These are phyloP conservation scores for Polydrusus tereticollis DNA, from an alignment of 2,888 invertebrate genomes.

Conservation along the genomic window DNA sequence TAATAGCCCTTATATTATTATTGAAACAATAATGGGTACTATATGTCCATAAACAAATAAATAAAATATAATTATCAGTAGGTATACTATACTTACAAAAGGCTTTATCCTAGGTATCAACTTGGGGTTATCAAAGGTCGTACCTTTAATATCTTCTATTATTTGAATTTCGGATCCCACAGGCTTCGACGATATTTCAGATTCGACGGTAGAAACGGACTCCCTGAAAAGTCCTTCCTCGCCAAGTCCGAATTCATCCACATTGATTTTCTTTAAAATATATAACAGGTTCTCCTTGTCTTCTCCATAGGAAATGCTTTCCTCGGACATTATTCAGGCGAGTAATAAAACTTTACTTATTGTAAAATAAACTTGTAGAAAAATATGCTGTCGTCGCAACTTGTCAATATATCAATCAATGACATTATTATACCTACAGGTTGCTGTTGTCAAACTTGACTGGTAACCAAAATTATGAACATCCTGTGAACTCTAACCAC, in stretches of 20 bases:
- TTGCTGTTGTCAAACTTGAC: neutral
- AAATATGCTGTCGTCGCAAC: neutral
- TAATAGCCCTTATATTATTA: too few relatives aligned
- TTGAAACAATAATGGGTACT: too few relatives aligned
- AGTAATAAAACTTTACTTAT: neutral
- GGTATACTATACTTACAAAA: conserved; percentile 54
- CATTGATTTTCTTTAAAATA: conserved; percentile 52
- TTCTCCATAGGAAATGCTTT: conserved; percentile 53
- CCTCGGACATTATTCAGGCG: conserved; percentile 53
- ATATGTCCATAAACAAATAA: too few relatives aligned
- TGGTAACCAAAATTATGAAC: too few relatives aligned
- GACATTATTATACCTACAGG: too few relatives aligned
- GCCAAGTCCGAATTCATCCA: conserved; percentile 50
- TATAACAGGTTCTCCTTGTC: conserved; percentile 55
- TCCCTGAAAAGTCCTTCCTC: conserved; percentile 42
- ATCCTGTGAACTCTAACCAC: too few relatives aligned
- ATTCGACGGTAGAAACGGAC: conserved; percentile 15
- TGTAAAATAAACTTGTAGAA: neutral
- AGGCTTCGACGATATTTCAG: conserved; percentile 19
- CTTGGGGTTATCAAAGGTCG: conserved; percentile 47
- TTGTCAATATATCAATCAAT: neutral
- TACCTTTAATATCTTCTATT: conserved; percentile 19
- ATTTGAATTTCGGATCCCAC: conserved; percentile 34
- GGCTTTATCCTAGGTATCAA: conserved; percentile 52
- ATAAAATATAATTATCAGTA: too few relatives aligned